Percentiles rank a stretch among this genome's conserved stretches.
Evolutionary conservation across 2,888 invertebrate species (phyloP).

Genomic region (Xestobium rufovillosum): DNA sequence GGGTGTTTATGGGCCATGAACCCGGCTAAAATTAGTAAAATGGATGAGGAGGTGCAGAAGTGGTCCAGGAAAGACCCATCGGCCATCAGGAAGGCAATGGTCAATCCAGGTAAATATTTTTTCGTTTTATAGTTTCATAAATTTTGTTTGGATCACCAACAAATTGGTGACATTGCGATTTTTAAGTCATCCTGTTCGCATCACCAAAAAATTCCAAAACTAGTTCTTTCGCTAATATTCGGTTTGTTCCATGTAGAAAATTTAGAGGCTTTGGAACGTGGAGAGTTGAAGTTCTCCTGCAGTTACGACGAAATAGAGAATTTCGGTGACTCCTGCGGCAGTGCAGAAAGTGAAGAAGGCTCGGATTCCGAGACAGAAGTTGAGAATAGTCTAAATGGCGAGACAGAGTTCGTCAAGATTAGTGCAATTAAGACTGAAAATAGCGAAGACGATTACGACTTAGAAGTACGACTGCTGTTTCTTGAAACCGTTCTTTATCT

Average conservation of each 20-base stretch:
- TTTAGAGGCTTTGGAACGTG: constrained; percentile 73
- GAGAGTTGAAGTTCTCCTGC: constrained; percentile 77
- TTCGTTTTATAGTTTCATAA: constrained; percentile 3
- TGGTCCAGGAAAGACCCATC: constrained; percentile 94
- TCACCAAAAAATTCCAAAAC: no score
- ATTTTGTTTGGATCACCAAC: constrained; percentile 3
- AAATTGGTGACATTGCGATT: no score
- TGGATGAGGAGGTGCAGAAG: constrained; percentile 97
- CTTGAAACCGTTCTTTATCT: constrained; percentile 25
- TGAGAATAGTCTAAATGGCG: constrained; percentile 32
- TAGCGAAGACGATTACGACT: constrained; percentile 40
- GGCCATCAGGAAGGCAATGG: constrained; percentile 89
- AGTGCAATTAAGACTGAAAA: constrained; percentile 46
- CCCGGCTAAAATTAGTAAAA: constrained; percentile 88
- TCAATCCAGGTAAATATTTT: constrained; percentile 65
- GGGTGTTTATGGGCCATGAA: constrained; percentile 97
- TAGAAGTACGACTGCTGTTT: constrained; percentile 26
- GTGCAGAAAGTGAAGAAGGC: constrained; percentile 61
- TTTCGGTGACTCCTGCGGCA: constrained; percentile 51
- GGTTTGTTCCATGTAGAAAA: constrained; percentile 53
- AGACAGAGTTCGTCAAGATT: constrained; percentile 50
- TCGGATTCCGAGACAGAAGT: constrained; percentile 50
- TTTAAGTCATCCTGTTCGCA: no score
- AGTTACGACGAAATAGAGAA: constrained; percentile 41
- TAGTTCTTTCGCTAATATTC: neutral